phyloP scores from a whole-genome alignment of 2,797 vertebrate genomes.

The Mormyrops boulengeri region DNA sequence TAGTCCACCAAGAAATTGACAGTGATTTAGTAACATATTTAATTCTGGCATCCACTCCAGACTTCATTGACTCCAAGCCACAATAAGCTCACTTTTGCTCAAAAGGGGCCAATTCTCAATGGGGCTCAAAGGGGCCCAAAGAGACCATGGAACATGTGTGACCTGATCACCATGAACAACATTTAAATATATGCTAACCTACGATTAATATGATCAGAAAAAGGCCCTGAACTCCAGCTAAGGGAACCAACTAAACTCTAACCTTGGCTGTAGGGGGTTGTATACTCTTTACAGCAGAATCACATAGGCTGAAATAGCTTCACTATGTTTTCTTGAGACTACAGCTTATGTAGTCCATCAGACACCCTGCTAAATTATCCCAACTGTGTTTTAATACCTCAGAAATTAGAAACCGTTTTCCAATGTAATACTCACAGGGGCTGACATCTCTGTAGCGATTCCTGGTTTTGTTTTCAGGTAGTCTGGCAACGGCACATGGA shows the following conservation, averaged over 20 bases:
- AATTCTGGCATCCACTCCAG: neutral
- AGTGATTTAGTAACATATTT: neutral
- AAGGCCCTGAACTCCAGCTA: neutral
- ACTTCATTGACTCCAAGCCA: neutral
- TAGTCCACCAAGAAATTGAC: neutral
- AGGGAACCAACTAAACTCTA: neutral
- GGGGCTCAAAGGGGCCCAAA: neutral
- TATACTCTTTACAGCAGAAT: neutral
- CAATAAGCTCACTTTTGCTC: neutral
- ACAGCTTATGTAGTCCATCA: neutral
- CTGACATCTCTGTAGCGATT: conserved; percentile 99
- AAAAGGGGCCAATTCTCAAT: neutral
- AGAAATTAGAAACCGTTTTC: neutral
- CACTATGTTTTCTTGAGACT: neutral
- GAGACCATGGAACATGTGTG: neutral
- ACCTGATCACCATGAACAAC: neutral
- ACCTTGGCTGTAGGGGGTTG: neutral
- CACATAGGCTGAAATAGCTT: neutral
- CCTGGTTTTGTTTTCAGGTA: conserved; percentile 88
- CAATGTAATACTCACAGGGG: conserved; percentile 77
- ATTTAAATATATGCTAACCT: neutral
- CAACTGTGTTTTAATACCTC: neutral
- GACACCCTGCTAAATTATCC: neutral
- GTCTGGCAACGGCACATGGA: conserved; percentile 88
- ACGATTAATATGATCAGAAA: neutral